phyloP scores from a whole-genome alignment of 2,797 vertebrate genomes.

The Dipus sagitta region DNA sequence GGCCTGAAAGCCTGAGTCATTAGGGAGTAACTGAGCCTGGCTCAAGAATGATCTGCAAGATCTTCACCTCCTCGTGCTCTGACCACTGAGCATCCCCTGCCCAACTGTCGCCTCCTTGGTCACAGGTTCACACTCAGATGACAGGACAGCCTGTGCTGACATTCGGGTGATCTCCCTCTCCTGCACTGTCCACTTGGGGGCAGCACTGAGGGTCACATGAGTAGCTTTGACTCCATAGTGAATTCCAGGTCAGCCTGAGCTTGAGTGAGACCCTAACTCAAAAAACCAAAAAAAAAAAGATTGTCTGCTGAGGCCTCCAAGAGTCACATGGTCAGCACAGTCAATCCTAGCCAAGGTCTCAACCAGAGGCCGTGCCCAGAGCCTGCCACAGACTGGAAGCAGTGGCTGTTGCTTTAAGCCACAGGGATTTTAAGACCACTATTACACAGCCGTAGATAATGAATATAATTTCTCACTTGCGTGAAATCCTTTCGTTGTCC shows the following conservation, averaged over 20 bases:
- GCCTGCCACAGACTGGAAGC: no score
- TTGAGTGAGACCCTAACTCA: no score
- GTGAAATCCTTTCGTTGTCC: not conserved
- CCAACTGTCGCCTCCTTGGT: not conserved
- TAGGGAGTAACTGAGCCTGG: not conserved
- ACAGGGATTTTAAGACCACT: not conserved
- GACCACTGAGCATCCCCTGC: not conserved
- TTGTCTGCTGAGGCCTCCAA: not conserved
- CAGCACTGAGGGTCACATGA: not conserved
- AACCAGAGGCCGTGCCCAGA: not conserved
- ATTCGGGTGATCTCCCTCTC: fast-evolving
- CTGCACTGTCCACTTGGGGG: no score
- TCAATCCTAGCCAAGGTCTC: fast-evolving
- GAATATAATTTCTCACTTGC: not conserved
- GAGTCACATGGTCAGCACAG: not conserved
- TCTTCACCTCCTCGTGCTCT: not conserved
- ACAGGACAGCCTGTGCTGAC: not conserved
- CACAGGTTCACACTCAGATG: not conserved
- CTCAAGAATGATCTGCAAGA: not conserved
- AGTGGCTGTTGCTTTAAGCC: not conserved
- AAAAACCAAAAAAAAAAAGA: no score
- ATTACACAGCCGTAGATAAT: not conserved
- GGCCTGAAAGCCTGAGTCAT: not conserved
- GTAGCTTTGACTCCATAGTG: no score
- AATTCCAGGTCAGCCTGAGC: no score